Conservation (phyloP, 2,113 vertebrate genomes). For the Pica pica region DNA sequence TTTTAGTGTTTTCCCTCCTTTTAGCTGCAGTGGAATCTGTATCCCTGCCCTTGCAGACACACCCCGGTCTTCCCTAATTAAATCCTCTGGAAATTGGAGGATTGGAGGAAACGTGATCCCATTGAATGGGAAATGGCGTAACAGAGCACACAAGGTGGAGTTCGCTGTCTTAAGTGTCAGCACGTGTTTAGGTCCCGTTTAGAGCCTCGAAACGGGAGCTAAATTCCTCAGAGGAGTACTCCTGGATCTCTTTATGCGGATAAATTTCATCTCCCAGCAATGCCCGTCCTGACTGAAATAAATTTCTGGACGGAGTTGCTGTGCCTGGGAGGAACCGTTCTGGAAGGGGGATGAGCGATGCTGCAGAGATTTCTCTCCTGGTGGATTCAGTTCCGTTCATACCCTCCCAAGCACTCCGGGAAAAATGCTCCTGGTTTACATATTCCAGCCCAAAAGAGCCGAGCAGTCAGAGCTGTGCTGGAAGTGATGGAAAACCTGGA, state of each 20-base stretch:
- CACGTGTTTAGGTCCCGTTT: not conserved
- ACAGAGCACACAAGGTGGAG: not conserved
- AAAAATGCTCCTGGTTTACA: not conserved
- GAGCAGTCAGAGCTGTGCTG: not conserved
- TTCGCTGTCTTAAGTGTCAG: not conserved
- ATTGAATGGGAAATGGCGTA: not conserved
- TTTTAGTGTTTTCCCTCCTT: not conserved
- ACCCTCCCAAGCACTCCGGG: not conserved
- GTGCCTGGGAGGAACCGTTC: not conserved
- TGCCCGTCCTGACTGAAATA: not conserved
- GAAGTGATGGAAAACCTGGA: not conserved
- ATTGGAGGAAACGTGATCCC: fast-evolving
- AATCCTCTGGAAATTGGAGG: no score
- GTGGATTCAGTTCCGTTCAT: not conserved
- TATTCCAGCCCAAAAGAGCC: not conserved
- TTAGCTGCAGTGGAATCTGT: not conserved
- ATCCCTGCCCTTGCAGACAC: not conserved
- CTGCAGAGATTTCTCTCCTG: not conserved
- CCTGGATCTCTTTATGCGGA: not conserved
- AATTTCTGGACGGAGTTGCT: constrained; percentile 12
- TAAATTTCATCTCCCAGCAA: not conserved
- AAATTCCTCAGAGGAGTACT: not conserved
- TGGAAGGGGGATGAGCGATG: not conserved
- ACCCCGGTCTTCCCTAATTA: not conserved
- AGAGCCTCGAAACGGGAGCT: not conserved